Base-by-base conservation (phyloP, 1,140 invertebrate genomes). In the Pomacea maculata region DNA sequence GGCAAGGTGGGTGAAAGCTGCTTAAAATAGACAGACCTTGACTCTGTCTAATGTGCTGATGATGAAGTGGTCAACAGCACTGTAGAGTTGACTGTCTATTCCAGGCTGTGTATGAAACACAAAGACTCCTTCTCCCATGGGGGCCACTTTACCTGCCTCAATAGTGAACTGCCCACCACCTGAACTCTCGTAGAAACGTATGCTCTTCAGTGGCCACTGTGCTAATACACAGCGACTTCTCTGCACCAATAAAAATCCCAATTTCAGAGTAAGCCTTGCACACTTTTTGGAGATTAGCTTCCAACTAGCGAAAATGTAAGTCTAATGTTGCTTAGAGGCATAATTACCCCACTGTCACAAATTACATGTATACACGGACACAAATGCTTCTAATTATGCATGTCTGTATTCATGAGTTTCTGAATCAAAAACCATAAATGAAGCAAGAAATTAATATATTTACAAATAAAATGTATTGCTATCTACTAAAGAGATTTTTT, bases 131-230 rank as follows among this genome's bases (percentile, higher is more conserved):
- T 89, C 88, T 25, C 89, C 89, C 88, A 90, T 89, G 12, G 89
- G 89, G 15, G 89, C 88, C 4, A 88, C 85, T 34, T 85, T 82
- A 0, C 88, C 89, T 1, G 88, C 86, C 75, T 89, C 87, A 55
- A 90, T 72, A 65, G 83, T 84, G 57, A 90, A 86, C 54, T 86
- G 83, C 19, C 88, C 88, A 63, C 83, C 71, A 29, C 85, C 86
- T 17, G 85, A 85, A 21, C 85, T 86, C 83, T 90, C 87, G 82
- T 89, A 90, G 63, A 82, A 89, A 9, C 89, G 84, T 17, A 90
- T 86, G 81, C 88, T 88, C 81, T 89, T 90, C 57, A 90, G 77
- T 19, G 89, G 89, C 89, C 89, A 90, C 74, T 90, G 89, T 0
- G 88, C 89, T 34, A 90, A 76, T 12, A 90, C 80, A 64, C 85